phyloP scores from a whole-genome alignment of 2,113 vertebrate species.

The Podarcis muralis region DNA sequence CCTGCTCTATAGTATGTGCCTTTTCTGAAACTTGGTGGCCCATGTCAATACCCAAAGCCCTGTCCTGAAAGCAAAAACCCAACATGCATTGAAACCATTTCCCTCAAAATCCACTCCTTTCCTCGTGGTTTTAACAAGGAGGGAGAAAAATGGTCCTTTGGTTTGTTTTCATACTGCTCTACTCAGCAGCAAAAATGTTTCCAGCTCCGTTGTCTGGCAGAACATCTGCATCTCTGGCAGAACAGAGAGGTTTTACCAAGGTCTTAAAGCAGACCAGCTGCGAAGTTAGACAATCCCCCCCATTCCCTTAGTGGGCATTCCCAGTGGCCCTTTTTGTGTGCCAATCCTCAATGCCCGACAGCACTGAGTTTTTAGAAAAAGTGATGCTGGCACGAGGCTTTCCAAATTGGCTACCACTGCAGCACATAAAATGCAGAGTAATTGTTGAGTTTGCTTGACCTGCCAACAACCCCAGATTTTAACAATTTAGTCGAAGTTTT shows the following conservation, averaged over 20 bases:
- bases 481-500: neutral
- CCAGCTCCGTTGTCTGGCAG: too few relatives aligned
- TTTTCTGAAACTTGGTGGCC: neutral
- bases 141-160: neutral
- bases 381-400: neutral
- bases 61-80: neutral
- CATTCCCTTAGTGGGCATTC: neutral
- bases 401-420: neutral
- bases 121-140: neutral
- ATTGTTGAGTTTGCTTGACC: neutral
- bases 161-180: neutral
- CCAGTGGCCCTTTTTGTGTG: too few relatives aligned
- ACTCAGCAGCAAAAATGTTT: neutral
- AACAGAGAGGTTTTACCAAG: neutral
- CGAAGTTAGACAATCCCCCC: neutral
- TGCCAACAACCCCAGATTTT: neutral
- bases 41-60: neutral
- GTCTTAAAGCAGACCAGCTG: neutral
- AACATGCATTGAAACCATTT: neutral
- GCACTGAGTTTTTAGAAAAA: neutral
- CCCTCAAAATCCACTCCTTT: neutral
- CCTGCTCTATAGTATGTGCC: neutral
- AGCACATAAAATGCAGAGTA: neutral
- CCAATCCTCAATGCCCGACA: neutral
- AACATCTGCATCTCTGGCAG: neutral